Evolutionary conservation across 1,140 invertebrate species (phyloP), one percentile per base, ranked within the genome.

Genomic region (Himalopsyche phryganea): DNA sequence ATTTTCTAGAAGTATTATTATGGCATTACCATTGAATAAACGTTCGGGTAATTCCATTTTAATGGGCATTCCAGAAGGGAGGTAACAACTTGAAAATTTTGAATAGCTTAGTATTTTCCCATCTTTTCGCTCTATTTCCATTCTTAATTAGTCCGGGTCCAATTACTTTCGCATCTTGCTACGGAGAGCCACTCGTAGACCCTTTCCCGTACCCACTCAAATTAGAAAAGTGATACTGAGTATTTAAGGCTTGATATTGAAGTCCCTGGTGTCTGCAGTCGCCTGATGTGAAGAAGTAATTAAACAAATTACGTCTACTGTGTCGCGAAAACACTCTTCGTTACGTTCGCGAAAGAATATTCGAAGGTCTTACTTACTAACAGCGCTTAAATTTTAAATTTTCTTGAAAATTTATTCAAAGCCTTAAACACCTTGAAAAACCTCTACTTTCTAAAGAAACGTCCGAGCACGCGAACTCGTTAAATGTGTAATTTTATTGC

Each of bases 71-170:
- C 44, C 44, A 51, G 23, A 17, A 13, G 28, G 51, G 28, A 18
- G 41, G 18, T 10, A 38, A 57, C 11, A 15, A 57, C 47, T 49
- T 19, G 33, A n/a, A 49, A 50, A 57, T 44, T 49, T 38, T 19
- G 9, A 33, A 57, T 42, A 36, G 41, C 51, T 42, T 15, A 48
- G 45, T 36, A 55, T 20, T 55, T 48, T 50, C 47, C 19, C 44
- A 55, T 50, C 59, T 61, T 56, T 40, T 49, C 32, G 59, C 49
- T 50, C 53, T 40, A 61, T 60, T 55, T 56, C 60, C 50, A 61
- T 61, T 61, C 54, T 58, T 54, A 61, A 61, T 61, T 61, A 58
- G 49, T 48, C 44, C 53, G 47, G 33, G 47, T 50, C 50, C 45
- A 61, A 61, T 61, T 61, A 61, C 54, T 44, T 61, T 61, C 50